Percentiles rank a stretch among this genome's conserved stretches.
Evolutionary conservation across 1,140 invertebrate species (phyloP).

Genomic region (Euglossa dilemma): DNA sequence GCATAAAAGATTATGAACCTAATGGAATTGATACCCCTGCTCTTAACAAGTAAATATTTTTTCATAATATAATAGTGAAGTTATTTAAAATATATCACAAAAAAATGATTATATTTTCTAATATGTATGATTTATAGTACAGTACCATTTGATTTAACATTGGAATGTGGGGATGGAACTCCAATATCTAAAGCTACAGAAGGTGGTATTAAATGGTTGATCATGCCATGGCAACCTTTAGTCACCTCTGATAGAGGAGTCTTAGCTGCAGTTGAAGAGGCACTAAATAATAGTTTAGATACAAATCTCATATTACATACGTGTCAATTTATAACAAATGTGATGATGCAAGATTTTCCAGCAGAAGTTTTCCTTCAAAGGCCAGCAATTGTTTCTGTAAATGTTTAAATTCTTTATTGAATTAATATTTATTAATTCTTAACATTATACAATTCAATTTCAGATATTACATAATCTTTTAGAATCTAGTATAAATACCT

Average conservation of each 20-base stretch:
- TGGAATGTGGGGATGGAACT: conserved; percentile 59
- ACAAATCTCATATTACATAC: conserved; percentile 81
- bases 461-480: conserved; percentile 74
- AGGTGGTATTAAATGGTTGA: conserved; percentile 81
- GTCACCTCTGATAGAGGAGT: conserved; percentile 83
- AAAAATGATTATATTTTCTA: background rate
- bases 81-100: background rate
- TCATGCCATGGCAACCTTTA: conserved; percentile 84
- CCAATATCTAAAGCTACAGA: conserved; percentile 64
- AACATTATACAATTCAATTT: conserved; percentile 53
- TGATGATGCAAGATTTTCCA: conserved; percentile 87
- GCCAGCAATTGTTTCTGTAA: conserved; percentile 84
- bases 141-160: conserved; percentile 65
- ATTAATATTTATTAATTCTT: conserved; percentile 26
- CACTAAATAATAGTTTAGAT: conserved; percentile 76
- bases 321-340: conserved; percentile 86
- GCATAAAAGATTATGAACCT: conserved; percentile 29
- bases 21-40: conserved; percentile 33
- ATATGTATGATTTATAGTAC: conserved; percentile 57
- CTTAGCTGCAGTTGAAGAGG: conserved; percentile 83
- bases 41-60: conserved; percentile 58
- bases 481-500: conserved; percentile 56
- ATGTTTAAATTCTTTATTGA: conserved; percentile 27
- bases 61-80: background rate
- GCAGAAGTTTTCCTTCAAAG: conserved; percentile 87